These are phyloP conservation scores for Thaumetopoea pityocampa DNA, from an alignment of 1,140 invertebrate species.

Conservation along the genomic window DNA sequence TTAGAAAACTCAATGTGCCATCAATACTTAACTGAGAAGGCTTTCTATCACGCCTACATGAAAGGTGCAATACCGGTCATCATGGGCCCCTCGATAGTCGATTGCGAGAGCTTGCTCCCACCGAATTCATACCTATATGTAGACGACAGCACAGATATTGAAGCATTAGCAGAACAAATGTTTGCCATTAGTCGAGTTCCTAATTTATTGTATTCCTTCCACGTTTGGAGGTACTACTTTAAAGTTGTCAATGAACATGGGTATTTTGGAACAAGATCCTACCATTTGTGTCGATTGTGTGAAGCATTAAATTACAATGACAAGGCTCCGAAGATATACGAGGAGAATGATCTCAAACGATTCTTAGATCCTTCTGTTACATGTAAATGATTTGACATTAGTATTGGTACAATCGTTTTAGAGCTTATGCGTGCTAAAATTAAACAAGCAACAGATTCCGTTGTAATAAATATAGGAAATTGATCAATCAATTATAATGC, in stretches of 20 bases:
- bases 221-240: conserved; percentile 58
- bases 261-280: conserved; percentile 78
- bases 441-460: no score
- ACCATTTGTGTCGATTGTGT: conserved; percentile 88
- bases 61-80: conserved; percentile 84
- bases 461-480: no score
- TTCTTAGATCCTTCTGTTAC: conserved; percentile 14
- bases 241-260: conserved; percentile 83
- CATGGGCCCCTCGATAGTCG: conserved; percentile 77
- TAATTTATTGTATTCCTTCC: background rate
- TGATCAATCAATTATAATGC: no score
- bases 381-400: no score
- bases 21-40: conserved; percentile 85
- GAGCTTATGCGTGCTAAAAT: no score
- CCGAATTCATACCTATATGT: conserved; percentile 84
- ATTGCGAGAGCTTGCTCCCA: conserved; percentile 77
- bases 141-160: conserved; percentile 81
- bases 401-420: no score
- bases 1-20: conserved; percentile 85
- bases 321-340: conserved; percentile 64
- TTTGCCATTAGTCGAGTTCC: conserved; percentile 67
- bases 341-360: conserved; percentile 8
- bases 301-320: conserved; percentile 82
- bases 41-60: conserved; percentile 80
- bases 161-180: conserved; percentile 76